Conservation (phyloP, 2,113 vertebrate genomes). For the Hippopotamus amphibius region DNA sequence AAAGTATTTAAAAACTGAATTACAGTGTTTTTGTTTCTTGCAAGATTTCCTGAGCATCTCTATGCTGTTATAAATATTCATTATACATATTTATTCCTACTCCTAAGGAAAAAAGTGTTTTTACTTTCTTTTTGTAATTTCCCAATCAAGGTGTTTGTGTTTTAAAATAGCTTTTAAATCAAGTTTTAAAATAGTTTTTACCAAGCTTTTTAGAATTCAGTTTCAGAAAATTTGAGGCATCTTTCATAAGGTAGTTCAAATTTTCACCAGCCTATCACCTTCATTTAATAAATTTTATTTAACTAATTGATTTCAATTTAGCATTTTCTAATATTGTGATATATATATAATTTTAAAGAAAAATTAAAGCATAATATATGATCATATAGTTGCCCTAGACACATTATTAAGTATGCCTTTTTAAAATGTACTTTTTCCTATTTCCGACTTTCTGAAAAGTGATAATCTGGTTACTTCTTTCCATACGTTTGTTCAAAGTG, state of each 20-base stretch:
- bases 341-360: neutral
- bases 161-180: neutral
- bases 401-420: neutral
- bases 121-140: neutral
- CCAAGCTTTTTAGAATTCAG: neutral
- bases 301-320: neutral
- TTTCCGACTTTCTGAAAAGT: neutral
- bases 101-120: neutral
- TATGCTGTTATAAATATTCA: neutral
- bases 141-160: neutral
- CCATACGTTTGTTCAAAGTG: neutral
- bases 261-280: neutral
- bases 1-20: neutral
- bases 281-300: neutral
- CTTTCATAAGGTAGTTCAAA: neutral
- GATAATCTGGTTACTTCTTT: neutral
- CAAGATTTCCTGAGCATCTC: neutral
- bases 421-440: neutral
- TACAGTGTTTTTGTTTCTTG: neutral
- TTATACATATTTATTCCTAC: neutral
- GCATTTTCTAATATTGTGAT: neutral
- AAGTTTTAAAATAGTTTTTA: neutral
- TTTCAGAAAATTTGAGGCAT: neutral
- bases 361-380: neutral
- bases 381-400: neutral